Evolutionary conservation across 2,797 vertebrate species (phyloP), one percentile per base, ranked within the genome.

Genomic region (Gastrophryne carolinensis): DNA sequence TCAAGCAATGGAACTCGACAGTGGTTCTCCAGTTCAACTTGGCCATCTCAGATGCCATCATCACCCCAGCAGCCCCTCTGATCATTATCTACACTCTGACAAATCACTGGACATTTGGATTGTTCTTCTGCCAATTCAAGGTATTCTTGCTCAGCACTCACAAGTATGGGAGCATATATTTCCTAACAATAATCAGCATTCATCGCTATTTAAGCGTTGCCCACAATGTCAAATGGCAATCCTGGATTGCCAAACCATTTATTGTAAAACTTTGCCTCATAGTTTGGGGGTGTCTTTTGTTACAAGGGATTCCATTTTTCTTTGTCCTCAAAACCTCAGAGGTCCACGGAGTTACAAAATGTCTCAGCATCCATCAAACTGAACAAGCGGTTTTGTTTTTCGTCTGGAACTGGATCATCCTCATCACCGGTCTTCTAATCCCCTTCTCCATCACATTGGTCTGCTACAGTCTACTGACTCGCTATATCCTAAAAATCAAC

Each of bases 11-110:
- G 91, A 86, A 80, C 17, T 52, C 85, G 0, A 87, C 88, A 2
- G 84, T 83, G 6, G 80, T 80, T 4, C 83, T 92, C 30, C 92
- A 91, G 85, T 91, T 92, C 82, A 86, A 89, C 78, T 81, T 92
- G 62, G 90, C 88, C 17, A 50, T 92, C 30, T 87, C 85, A 0
- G 91, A 91, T 0, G 53, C 83, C 56, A 80, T 91, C 2, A 80
- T 85, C 47, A 72, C 82, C 2, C 88, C 86, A 0, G 23, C 74
- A 26, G 82, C 83, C 6, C 88, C 88, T 0, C 54, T 92, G 47
- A 83, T 88, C 64, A 85, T 87, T 0, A 83, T 87, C 72, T 87
- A 91, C 13, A 83, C 73, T 58, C 74, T 83, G 1, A 77, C 79
- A 0, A 84, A 81, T 67, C 50, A 80, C 27, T 85, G 78, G 90